Base-by-base conservation (phyloP, 1,140 invertebrate genomes). In the Condylostylus longicornis region DNA sequence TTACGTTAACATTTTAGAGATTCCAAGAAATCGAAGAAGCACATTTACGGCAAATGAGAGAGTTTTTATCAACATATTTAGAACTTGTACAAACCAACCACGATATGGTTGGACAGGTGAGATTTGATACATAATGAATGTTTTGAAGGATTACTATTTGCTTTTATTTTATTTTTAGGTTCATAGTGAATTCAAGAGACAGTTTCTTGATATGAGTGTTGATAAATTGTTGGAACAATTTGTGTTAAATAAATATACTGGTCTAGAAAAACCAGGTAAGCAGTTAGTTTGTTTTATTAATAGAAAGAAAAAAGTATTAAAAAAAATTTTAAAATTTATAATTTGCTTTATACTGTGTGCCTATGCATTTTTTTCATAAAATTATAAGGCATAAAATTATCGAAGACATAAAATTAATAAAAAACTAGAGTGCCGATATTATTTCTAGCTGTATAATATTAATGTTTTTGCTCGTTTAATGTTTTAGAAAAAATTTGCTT, bases 21-120 rank as follows among this genome's bases (percentile, higher is more conserved):
- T 96, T 95, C 59, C 90, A 96, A 73, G 82, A 87, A 62, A 75
- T 94, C 17, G 90, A 95, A 64, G 83, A 90, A 53, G 72, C 77
- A 35, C 88, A 95, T 66, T 65, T 95, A 44, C 81, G 77, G 48
- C 86, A 93, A 58, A 94, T 96, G 87, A 91, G 93, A 58, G 83
- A 93, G 46, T 95, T 94, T 69, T 70, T 95, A 31, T 83, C 82
- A 51, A 76, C 75, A 14, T 96, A 93, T 65, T 75, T 81, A 35
- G 79, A 88, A 53, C 75, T 90, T 37, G 70, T 90, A 40, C 81
- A 89, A 58, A 79, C 77, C 51, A 87, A 89, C 61, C 86, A 91
- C 65, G 80, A 83, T 44, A 70, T 87, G 51, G 79, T 90, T 56
- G 86, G 86, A 29, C 74, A 78, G 58, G 75, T 74, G 52, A 52